Evolutionary conservation across 2,888 invertebrate species (phyloP).

Genomic region (Synanthedon formicaeformis): DNA sequence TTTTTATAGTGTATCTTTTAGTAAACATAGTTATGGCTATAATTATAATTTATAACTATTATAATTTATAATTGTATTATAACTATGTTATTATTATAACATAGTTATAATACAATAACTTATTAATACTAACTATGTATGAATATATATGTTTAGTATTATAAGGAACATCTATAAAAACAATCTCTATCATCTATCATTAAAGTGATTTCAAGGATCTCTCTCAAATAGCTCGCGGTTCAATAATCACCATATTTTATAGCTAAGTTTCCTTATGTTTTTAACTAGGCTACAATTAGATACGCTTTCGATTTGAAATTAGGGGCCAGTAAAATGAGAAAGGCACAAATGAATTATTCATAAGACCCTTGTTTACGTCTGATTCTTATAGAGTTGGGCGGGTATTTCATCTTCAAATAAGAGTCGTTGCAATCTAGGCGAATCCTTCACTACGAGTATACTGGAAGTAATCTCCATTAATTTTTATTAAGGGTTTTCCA

Average conservation of each 20-base stretch:
- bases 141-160: too few species aligned
- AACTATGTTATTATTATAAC: too few species aligned
- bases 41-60: too few species aligned
- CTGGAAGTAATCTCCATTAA: slow-evolving; percentile 5
- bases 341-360: slow-evolving; percentile 37
- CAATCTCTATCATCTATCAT: slow-evolving; percentile 1
- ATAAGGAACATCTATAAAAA: too few species aligned
- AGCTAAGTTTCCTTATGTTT: neutral
- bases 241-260: neutral
- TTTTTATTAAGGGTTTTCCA: slow-evolving; percentile 3
- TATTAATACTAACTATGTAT: too few species aligned
- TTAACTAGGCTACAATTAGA: slow-evolving; percentile 25
- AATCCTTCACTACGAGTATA: slow-evolving; percentile 1
- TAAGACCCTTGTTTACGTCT: slow-evolving; percentile 25
- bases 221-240: neutral
- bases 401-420: slow-evolving; percentile 2
- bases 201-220: neutral
- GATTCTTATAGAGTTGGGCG: slow-evolving; percentile 21
- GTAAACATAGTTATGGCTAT: too few species aligned
- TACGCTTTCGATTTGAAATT: slow-evolving; percentile 35
- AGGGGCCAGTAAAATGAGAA: slow-evolving; percentile 22
- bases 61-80: too few species aligned
- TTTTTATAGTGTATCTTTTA: too few species aligned
- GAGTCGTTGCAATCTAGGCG: slow-evolving; percentile 6
- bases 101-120: too few species aligned